Conservation (phyloP, 2,797 vertebrate genomes). For the Avahi laniger region DNA sequence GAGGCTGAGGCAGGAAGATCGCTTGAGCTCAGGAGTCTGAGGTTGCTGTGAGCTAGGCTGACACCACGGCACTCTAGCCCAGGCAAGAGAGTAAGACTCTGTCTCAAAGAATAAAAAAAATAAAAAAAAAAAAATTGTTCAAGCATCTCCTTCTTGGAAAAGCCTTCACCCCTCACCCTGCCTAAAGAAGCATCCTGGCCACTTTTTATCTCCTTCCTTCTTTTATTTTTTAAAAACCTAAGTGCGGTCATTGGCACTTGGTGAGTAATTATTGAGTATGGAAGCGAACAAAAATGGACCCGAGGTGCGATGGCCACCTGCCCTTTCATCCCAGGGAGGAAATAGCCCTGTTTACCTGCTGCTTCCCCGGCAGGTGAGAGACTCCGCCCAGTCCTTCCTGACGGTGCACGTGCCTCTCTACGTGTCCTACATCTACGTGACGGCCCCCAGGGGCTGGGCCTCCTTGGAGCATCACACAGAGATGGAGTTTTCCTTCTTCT, state of each 20-base stretch:
- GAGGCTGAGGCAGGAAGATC: no score
- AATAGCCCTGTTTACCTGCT: background rate
- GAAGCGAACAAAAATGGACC: background rate
- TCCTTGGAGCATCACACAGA: constrained; percentile 98
- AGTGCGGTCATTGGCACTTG: background rate
- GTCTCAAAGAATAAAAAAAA: no score
- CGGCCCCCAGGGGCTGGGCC: constrained; percentile 96
- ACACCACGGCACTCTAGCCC: no score
- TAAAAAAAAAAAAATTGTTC: background rate
- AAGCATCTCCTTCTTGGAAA: background rate
- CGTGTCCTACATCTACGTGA: constrained; percentile 98
- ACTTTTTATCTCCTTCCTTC: background rate
- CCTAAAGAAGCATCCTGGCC: background rate
- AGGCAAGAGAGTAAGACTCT: no score
- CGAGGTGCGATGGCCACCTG: rapidly evolving
- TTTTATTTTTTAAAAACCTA: background rate
- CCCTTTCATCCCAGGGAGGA: background rate
- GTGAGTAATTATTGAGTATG: background rate
- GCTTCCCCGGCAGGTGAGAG: constrained; percentile 90
- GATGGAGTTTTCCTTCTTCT: constrained; percentile 99
- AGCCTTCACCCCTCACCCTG: background rate
- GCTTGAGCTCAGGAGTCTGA: no score
- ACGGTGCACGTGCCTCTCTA: constrained; percentile 97
- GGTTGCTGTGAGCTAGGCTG: no score
- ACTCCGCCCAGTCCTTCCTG: constrained; percentile 98